phyloP scores from a whole-genome alignment of 2,113 vertebrate genomes.

The Deroptyus accipitrinus region DNA sequence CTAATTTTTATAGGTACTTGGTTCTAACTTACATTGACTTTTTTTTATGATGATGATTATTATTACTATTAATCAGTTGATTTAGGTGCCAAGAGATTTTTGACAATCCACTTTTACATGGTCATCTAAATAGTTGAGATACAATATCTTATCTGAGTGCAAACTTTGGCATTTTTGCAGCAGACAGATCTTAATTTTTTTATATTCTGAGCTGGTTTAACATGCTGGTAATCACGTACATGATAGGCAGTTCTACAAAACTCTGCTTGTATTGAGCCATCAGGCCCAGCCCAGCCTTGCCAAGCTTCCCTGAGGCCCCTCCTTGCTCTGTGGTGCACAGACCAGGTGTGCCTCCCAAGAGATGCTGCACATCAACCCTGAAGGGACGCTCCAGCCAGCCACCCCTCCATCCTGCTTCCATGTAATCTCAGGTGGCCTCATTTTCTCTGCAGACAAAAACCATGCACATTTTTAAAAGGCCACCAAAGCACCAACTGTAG shows the following conservation, averaged over 20 bases:
- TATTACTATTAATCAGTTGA: neutral
- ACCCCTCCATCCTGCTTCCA: neutral
- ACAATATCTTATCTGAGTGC: neutral
- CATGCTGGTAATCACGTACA: neutral
- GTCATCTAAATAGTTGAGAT: neutral
- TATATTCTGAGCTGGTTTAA: neutral
- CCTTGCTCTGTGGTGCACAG: rapidly evolving
- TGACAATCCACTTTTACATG: neutral
- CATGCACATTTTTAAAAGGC: neutral
- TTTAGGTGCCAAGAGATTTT: neutral
- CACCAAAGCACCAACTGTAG: neutral
- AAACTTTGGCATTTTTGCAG: neutral
- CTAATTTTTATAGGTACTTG: neutral
- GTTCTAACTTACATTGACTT: neutral
- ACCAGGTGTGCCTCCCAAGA: neutral
- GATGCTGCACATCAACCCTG: neutral
- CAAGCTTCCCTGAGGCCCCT: neutral
- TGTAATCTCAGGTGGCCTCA: neutral
- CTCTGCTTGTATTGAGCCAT: neutral
- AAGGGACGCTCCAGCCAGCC: neutral
- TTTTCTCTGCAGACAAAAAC: neutral
- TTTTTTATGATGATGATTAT: no score
- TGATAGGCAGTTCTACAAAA: neutral
- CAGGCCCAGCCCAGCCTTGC: neutral
- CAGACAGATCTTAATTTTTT: neutral